Base-by-base conservation (phyloP, 1,140 invertebrate genomes). In the Leptinotarsa texana region DNA sequence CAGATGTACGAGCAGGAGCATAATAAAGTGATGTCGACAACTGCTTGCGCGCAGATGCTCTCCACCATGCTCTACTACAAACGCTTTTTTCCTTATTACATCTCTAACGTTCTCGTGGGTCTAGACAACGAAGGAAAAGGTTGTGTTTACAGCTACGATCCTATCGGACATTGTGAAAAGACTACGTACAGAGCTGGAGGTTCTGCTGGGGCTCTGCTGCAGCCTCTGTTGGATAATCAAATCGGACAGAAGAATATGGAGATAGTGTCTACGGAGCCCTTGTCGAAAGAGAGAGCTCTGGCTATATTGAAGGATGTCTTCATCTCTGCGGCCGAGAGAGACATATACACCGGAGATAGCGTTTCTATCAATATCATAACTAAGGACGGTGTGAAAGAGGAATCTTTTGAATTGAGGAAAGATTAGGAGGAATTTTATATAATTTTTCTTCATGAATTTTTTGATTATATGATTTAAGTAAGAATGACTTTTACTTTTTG, bases 81-180 rank as follows among this genome's bases (percentile, higher is more conserved):
- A 80, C 90, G 98, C 76, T 99, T 99, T 85, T 99, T 99, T 86
- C 98, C 98, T 1, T 99, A 99, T 84, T 99, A 99, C 85, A 93
- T 98, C 13, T 94, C 94, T 47, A 99, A 98, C 84, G 92, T 99
- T 47, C 86, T 99, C 69, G 97, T 95, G 77, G 98, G 98, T 0
- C 83, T 96, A 18, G 93, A 95, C 85, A 87, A 88, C 80, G 89
- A 94, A 82, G 97, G 97, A n/a, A 94, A 95, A 84, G 98, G 98
- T 3, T 93, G 92, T 81, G 93, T 99, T 3, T 99, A 93, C 87
- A 95, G 94, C 82, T 99, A 98, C 85, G 98, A 99, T 87, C 97
- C 98, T 1, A 94, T 99, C 78, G 98, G 98, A 4, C 95, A 98
- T 80, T 95, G 92, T 82, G 96, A 98, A 83, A 88, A 90, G 71